Conservation (phyloP, 2,113 vertebrate genomes). For the Cebus imitator region DNA sequence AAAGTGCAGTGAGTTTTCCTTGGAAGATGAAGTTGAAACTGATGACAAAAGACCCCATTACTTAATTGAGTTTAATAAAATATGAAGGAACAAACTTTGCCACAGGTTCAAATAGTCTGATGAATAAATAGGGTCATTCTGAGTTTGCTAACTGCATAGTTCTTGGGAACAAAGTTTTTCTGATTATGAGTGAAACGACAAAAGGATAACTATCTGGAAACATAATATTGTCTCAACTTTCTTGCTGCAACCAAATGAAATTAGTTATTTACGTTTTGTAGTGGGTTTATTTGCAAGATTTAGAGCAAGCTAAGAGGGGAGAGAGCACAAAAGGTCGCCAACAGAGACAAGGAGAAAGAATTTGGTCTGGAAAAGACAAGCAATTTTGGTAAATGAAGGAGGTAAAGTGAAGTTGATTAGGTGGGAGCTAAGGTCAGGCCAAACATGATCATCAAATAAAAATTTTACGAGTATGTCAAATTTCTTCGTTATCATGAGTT, state of each 20-base stretch:
- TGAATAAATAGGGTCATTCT: slow-evolving; percentile 19
- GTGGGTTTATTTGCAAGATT: not conserved
- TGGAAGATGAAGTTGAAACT: slow-evolving; percentile 64
- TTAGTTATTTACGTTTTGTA: not conserved
- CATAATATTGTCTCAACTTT: not conserved
- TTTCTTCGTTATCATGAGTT: slow-evolving; percentile 16
- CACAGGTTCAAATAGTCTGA: not conserved
- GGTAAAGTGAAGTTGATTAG: not conserved
- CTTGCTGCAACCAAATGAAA: not conserved
- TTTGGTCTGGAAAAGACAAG: slow-evolving; percentile 9
- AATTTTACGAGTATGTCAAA: slow-evolving; percentile 48
- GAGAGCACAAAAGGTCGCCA: not conserved
- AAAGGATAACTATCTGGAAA: not conserved
- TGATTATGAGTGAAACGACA: not conserved
- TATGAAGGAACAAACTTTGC: slow-evolving; percentile 62
- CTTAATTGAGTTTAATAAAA: slow-evolving; percentile 80
- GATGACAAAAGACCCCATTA: slow-evolving; percentile 72
- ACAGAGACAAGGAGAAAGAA: not conserved
- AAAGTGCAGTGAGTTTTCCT: slow-evolving; percentile 52
- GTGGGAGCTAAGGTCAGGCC: not conserved
- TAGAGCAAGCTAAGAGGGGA: not conserved
- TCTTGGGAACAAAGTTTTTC: not conserved
- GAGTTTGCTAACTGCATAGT: not conserved
- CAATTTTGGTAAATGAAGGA: slow-evolving; percentile 33
- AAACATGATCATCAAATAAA: not conserved